Percentiles rank a stretch among this genome's conserved stretches.
These are phyloP conservation scores for Taphrorychus bicolor DNA, from an alignment of 2,888 invertebrate genomes.

Conservation along the genomic window DNA sequence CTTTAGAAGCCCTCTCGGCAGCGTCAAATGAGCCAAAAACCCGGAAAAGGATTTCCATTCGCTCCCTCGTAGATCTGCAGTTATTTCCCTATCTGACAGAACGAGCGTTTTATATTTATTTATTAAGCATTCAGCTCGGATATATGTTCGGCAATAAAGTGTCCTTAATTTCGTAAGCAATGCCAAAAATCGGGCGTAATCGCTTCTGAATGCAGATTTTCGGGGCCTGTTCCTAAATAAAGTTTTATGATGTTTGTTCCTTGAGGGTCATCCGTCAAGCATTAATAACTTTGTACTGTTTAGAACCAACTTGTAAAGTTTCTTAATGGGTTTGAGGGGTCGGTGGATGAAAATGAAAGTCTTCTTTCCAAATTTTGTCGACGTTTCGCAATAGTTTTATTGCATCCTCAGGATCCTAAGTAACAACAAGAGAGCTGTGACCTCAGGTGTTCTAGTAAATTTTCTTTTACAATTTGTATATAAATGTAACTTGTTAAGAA, in stretches of 20 bases:
- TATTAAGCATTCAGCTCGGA: conserved; percentile 16
- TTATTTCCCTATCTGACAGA: conserved; percentile 24
- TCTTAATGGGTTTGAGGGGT: too few relatives aligned
- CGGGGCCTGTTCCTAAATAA: neutral
- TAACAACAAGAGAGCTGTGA: too few relatives aligned
- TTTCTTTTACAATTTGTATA: too few relatives aligned
- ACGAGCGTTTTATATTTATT: conserved; percentile 21
- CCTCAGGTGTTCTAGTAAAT: too few relatives aligned
- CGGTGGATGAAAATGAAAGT: too few relatives aligned
- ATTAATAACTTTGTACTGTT: too few relatives aligned
- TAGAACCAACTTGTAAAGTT: too few relatives aligned
- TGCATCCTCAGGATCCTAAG: too few relatives aligned
- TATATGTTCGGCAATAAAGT: conserved; percentile 14
- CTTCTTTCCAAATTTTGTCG: too few relatives aligned
- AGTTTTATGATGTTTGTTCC: neutral
- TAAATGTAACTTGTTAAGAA: too few relatives aligned
- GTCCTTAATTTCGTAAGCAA: conserved; percentile 11
- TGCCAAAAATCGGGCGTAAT: neutral
- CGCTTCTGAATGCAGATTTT: conserved; percentile 12
- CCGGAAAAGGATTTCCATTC: conserved; percentile 7
- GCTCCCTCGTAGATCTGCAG: conserved; percentile 21
- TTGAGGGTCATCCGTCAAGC: too few relatives aligned
- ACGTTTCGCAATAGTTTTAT: too few relatives aligned
- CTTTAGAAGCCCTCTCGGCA: neutral
- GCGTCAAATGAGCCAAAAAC: neutral